phyloP scores from a whole-genome alignment of 2,888 invertebrate species.

The Drosophila villosipedis region DNA sequence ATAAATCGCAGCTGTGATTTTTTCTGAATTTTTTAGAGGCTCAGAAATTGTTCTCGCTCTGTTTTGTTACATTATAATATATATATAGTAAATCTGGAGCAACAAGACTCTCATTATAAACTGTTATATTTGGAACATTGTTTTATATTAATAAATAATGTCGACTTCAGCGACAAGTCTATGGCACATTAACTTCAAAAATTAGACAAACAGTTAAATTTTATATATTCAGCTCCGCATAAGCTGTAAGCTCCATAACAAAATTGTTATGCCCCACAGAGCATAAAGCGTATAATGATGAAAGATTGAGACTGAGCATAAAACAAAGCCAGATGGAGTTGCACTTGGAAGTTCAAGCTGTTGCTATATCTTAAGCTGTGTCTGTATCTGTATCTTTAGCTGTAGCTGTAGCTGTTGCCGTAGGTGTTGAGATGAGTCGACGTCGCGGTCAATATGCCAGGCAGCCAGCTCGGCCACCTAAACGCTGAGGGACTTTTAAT shows the following conservation, averaged over 20 bases:
- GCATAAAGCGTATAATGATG: slow-evolving; percentile 34
- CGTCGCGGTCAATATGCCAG: slow-evolving; percentile 15
- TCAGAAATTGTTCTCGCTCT: rapidly evolving
- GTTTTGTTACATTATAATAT: neutral
- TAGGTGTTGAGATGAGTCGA: slow-evolving; percentile 64
- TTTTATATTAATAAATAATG: neutral
- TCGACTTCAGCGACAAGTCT: neutral
- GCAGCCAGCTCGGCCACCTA: slow-evolving; percentile 52
- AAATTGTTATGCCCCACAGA: neutral
- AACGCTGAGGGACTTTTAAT: slow-evolving; percentile 65
- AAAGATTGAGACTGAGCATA: slow-evolving; percentile 25
- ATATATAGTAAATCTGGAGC: too few species aligned
- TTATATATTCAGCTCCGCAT: neutral
- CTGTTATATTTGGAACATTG: neutral
- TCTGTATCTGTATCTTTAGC: neutral
- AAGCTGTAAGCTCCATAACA: neutral
- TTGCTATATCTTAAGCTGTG: neutral
- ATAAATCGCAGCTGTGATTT: rapidly evolving
- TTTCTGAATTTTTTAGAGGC: neutral
- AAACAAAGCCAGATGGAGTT: slow-evolving; percentile 24
- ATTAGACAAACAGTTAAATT: neutral
- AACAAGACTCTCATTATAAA: neutral
- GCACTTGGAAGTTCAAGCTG: slow-evolving; percentile 15
- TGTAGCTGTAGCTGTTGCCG: slow-evolving; percentile 27
- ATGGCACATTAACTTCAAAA: neutral